Percentiles rank a stretch among this genome's conserved stretches.
phyloP scores from a whole-genome alignment of 2,113 vertebrate genomes.

The Chauna torquata region DNA sequence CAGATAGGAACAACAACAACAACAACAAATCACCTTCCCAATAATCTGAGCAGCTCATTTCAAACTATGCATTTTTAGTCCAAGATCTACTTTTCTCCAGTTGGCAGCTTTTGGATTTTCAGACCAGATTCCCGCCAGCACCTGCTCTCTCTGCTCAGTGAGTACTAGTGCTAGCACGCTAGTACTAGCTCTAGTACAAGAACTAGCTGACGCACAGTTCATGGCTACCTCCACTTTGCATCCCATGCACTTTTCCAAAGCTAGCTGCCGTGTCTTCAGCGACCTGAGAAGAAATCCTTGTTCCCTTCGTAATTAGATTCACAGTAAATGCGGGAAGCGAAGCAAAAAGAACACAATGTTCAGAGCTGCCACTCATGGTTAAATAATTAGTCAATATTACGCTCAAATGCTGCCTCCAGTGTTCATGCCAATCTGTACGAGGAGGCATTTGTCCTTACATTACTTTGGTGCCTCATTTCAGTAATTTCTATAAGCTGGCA shows the following conservation, averaged over 20 bases:
- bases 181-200: neutral
- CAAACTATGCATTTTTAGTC: neutral
- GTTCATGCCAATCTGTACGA: slow-evolving; percentile 50
- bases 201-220: slow-evolving; percentile 19
- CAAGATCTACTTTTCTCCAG: neutral
- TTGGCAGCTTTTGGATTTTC: neutral
- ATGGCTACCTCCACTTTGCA: neutral
- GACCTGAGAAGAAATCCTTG: slow-evolving; percentile 62
- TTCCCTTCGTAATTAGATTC: slow-evolving; percentile 71
- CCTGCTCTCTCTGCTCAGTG: neutral
- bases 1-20: neutral
- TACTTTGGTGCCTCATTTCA: slow-evolving; percentile 28
- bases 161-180: neutral
- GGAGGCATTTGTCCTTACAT: slow-evolving; percentile 42
- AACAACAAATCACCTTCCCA: neutral
- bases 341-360: slow-evolving; percentile 75
- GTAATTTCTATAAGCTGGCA: slow-evolving; percentile 61
- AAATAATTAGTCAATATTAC: slow-evolving; percentile 77
- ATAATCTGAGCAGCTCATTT: neutral
- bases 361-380: slow-evolving; percentile 73
- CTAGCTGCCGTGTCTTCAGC: slow-evolving; percentile 11
- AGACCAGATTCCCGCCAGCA: neutral
- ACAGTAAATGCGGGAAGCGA: slow-evolving; percentile 71
- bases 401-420: slow-evolving; percentile 51
- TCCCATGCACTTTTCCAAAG: slow-evolving; percentile 26